Evolutionary conservation across 92 coral and sea anemone species (phyloP).

Genomic region (Umimayanthus chanpuru): DNA sequence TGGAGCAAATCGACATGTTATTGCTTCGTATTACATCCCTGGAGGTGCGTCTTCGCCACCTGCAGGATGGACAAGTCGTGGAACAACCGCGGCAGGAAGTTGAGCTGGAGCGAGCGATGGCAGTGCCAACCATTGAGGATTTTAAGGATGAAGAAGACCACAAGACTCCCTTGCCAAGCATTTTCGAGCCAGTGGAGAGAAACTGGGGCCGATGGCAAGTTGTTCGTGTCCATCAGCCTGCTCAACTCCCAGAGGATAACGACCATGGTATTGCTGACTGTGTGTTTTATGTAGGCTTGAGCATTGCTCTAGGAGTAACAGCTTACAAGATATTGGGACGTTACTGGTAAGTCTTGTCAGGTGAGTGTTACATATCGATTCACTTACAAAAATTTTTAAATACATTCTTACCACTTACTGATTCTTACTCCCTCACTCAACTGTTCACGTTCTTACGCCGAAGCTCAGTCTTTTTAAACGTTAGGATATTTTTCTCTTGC

Average conservation of each 20-base stretch:
- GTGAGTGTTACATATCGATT: no score
- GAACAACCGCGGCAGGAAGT: background rate
- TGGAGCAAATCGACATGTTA: background rate
- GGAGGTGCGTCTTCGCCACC: background rate
- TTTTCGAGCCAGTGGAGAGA: background rate
- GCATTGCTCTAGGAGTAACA: background rate
- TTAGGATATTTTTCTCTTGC: no score
- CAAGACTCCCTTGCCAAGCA: background rate
- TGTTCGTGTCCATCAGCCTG: background rate
- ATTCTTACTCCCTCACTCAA: no score
- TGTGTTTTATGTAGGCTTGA: background rate
- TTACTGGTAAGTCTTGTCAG: background rate
- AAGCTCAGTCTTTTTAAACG: no score
- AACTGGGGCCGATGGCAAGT: conserved; percentile 28
- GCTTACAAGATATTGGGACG: background rate
- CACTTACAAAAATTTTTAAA: no score
- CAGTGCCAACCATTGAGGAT: background rate
- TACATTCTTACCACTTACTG: no score
- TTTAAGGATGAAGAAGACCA: background rate
- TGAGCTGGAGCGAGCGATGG: background rate
- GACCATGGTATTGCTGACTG: background rate
- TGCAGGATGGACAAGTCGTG: background rate
- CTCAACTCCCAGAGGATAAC: background rate
- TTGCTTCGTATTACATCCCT: background rate
- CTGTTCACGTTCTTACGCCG: no score